A percentile compares a stretch with the other conserved stretches of the same genome.
phyloP scores from a whole-genome alignment of 2,888 invertebrate genomes.

The Mantis religiosa region DNA sequence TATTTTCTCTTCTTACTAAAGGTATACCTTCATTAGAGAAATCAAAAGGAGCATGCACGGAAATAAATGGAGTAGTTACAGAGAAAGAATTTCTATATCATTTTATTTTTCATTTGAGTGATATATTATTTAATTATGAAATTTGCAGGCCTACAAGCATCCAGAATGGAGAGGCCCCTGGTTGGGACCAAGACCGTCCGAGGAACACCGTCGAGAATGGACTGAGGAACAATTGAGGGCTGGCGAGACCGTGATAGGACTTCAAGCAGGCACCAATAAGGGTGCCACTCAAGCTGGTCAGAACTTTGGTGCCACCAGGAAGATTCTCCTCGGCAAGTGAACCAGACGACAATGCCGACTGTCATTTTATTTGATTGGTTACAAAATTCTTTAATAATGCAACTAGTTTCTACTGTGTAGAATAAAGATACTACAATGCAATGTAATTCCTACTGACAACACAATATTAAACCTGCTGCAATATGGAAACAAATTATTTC shows the following conservation, averaged over 20 bases:
- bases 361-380: background rate
- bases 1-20: no score
- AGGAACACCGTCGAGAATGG: slow-evolving; percentile 78
- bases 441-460: background rate
- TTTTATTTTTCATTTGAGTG: no score
- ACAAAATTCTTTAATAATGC: background rate
- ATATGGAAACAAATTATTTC: background rate
- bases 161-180: slow-evolving; percentile 79
- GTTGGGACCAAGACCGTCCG: slow-evolving; percentile 81
- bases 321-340: slow-evolving; percentile 58
- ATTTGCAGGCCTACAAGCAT: slow-evolving; percentile 67
- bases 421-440: background rate
- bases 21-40: no score
- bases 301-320: slow-evolving; percentile 79
- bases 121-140: background rate
- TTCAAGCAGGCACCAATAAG: slow-evolving; percentile 84
- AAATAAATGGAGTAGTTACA: no score
- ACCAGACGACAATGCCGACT: background rate
- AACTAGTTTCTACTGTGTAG: background rate
- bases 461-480: background rate
- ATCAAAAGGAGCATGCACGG: no score
- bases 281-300: slow-evolving; percentile 82
- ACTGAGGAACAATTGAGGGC: slow-evolving; percentile 77
- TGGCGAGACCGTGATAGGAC: slow-evolving; percentile 77
- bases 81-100: no score